Evolutionary conservation across 2,888 invertebrate genomes (phyloP).

Genomic region (Drosophila koepferae): DNA sequence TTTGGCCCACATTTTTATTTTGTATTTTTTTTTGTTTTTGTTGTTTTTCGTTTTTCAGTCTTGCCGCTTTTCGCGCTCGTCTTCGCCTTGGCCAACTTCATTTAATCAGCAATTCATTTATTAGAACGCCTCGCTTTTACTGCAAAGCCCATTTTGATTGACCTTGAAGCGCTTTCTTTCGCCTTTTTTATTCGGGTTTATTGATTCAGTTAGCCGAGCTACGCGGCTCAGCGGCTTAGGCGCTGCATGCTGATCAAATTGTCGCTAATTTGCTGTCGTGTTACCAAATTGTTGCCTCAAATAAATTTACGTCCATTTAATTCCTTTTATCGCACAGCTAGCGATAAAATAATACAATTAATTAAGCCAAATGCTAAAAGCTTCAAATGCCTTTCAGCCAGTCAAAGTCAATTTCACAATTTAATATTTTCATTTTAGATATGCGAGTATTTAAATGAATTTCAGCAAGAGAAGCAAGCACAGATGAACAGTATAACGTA

Average conservation of each 20-base stretch:
- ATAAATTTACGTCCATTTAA: conserved; percentile 55
- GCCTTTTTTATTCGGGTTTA: conserved; percentile 43
- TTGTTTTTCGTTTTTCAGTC: not conserved
- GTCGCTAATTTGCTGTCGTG: conserved; percentile 58
- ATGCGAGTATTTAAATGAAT: not conserved
- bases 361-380: conserved; percentile 8
- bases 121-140: conserved; percentile 49
- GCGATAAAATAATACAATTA: conserved; percentile 13
- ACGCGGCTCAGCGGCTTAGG: too few relatives aligned
- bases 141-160: conserved; percentile 28
- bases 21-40: conserved; percentile 3
- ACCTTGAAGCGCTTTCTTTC: conserved; percentile 44
- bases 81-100: conserved; percentile 55
- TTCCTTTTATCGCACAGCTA: conserved; percentile 35
- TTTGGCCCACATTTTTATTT: conserved; percentile 43
- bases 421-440: not conserved
- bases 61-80: not conserved
- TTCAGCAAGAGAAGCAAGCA: not conserved
- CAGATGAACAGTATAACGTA: too few relatives aligned
- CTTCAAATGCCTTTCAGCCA: not conserved
- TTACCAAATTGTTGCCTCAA: conserved; percentile 45
- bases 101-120: conserved; percentile 77
- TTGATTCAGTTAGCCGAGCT: conserved; percentile 55
- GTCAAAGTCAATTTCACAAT: not conserved
- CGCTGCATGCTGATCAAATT: conserved; percentile 34